Conservation (phyloP, 2,113 vertebrate genomes). For the Rhipidura dahli region DNA sequence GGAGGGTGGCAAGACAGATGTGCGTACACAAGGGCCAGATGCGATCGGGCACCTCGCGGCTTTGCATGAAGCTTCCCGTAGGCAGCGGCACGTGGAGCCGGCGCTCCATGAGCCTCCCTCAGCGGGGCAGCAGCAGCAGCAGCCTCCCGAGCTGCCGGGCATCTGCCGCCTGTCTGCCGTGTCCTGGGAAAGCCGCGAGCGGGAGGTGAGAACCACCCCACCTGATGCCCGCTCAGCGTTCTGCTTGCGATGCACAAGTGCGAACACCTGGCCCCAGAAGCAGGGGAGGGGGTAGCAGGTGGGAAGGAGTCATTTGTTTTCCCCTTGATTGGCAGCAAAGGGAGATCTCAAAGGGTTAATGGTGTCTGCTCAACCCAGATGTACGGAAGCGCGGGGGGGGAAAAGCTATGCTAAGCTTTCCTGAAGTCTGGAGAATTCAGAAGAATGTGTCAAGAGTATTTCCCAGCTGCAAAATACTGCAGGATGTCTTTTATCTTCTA, state of each 20-base stretch:
- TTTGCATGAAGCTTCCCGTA: not conserved
- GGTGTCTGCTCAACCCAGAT: not conserved
- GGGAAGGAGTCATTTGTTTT: not conserved
- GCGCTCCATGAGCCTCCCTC: accelerated
- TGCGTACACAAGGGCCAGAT: not conserved
- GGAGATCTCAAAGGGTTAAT: not conserved
- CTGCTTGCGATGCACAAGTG: accelerated
- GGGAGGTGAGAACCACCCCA: not conserved
- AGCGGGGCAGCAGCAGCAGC: accelerated
- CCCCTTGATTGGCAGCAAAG: not conserved
- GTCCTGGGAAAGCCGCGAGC: not conserved
- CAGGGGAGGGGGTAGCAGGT: not conserved
- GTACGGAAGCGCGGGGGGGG: not conserved
- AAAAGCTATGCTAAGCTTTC: not conserved
- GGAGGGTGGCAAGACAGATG: not conserved
- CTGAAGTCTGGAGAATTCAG: not conserved
- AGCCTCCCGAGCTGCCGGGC: not conserved
- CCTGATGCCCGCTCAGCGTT: not conserved
- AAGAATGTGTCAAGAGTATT: not conserved
- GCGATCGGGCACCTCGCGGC: not conserved
- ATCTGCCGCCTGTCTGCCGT: not conserved
- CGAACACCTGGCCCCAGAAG: not conserved
- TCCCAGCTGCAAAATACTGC: not conserved
- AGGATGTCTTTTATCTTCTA: not conserved
- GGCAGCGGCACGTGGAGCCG: not conserved